Evolutionary conservation across 2,797 vertebrate genomes (phyloP), one percentile per base, ranked within the genome.

Genomic region (Adelosebastes latens): DNA sequence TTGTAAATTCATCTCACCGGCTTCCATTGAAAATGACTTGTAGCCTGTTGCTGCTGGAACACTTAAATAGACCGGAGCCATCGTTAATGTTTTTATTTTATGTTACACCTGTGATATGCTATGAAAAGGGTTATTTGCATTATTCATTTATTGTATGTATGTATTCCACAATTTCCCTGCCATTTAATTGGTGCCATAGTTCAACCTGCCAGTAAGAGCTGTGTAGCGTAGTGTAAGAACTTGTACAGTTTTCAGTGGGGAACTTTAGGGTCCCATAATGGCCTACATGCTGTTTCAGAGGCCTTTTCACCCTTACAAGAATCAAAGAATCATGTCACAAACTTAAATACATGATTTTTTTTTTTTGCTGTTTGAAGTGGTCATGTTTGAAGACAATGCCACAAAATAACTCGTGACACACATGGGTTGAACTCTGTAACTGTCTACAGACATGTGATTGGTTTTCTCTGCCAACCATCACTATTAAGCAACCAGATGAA

Each of bases 401-500:
- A 22, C 31, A 56, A 24, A 39, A 31, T 53, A 42, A 60, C 22
- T 18, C 27, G 13, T 49, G 63, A 61, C 73, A 49, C 72, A 61
- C 24, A 42, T 8, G 20, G 31, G 24, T 42, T 86, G 39, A 77
- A 79, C 22, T 56, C 29, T 80, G 62, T 53, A 76, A 76, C 14
- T 46, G 27, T 72, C 49, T 32, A 56, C 46, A 49, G 58, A 81
- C 73, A 55, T 77, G 67, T 74, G 76, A 62, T 80, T 55, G 76
- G 24, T 61, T 82, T 89, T 78, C 46, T 85, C 75, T 46, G 59
- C 34, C 59, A 82, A 60, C 32, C 62, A 61, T 84, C 10, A 18
- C 39, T 67, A 61, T 92, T 81, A 77, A 84, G 76, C 86, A 89
- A 90, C 63, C 72, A 79, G 79, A 81, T 81, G 39, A 84, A 79